Conservation (phyloP, 2,797 vertebrate species). For the Sphaeramia orbicularis region DNA sequence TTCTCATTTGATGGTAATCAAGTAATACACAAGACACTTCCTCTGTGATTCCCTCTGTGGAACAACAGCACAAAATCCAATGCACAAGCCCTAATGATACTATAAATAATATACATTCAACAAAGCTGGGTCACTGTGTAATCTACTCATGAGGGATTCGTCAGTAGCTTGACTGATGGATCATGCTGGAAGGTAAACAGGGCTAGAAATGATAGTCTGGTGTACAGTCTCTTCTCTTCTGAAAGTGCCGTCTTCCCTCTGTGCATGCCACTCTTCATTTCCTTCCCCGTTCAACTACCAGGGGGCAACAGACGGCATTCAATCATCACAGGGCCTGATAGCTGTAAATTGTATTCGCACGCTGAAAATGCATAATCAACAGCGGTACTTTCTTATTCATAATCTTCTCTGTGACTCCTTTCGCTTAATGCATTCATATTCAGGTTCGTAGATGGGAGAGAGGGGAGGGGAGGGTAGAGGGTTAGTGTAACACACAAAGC, state of each 20-base stretch:
- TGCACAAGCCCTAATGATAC: conserved; percentile 67
- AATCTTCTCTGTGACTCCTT: conserved; percentile 74
- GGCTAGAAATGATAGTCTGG: conserved; percentile 67
- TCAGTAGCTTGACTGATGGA: conserved; percentile 76
- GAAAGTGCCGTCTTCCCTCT: conserved; percentile 53
- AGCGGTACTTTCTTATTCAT: conserved; percentile 75
- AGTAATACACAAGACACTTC: conserved; percentile 70
- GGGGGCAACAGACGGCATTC: conserved; percentile 73
- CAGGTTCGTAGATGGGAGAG: conserved; percentile 44
- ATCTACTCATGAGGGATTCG: conserved; percentile 75
- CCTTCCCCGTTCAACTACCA: conserved; percentile 67
- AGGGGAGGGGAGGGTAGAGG: conserved; percentile 12
- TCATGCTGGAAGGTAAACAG: conserved; percentile 72
- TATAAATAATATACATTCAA: conserved; percentile 72
- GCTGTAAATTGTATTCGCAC: conserved; percentile 77
- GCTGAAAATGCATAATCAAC: conserved; percentile 79
- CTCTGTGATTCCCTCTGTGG: conserved; percentile 54
- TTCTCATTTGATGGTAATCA: conserved; percentile 77
- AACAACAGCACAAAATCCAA: conserved; percentile 62
- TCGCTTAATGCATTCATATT: conserved; percentile 70
- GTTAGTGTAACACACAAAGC: conserved; percentile 55
- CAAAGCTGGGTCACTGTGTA: conserved; percentile 72
- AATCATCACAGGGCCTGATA: conserved; percentile 77
- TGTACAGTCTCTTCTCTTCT: conserved; percentile 47
- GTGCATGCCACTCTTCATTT: conserved; percentile 69